Percentiles rank a stretch among this genome's conserved stretches.
These are phyloP conservation scores for Andrena marginata DNA, from an alignment of 2,888 invertebrate genomes.

Conservation along the genomic window DNA sequence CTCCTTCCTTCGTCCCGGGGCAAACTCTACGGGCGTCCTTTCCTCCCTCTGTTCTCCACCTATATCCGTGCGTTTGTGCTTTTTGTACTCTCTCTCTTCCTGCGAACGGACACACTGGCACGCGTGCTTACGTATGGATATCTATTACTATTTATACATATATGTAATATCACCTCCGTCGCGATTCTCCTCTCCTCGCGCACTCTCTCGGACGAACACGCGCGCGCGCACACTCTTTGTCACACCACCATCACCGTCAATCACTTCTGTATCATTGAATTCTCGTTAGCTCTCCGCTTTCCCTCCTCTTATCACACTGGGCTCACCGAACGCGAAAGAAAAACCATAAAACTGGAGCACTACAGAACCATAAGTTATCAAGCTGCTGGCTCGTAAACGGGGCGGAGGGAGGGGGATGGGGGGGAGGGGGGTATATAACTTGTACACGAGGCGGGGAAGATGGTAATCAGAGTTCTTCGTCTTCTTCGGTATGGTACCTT, in stretches of 20 bases:
- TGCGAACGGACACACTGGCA: constrained; percentile 70
- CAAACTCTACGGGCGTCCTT: neutral
- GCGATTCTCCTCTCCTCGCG: constrained; percentile 36
- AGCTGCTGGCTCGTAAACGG: constrained; percentile 45
- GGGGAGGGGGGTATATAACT: constrained; percentile 52
- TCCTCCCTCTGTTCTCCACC: constrained; percentile 12
- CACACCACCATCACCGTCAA: constrained; percentile 69
- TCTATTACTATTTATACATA: constrained; percentile 61
- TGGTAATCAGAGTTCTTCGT: constrained; percentile 80
- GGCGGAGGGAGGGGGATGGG: neutral
- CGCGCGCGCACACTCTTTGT: constrained; percentile 67
- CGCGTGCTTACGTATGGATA: constrained; percentile 67
- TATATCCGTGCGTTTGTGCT: constrained; percentile 22
- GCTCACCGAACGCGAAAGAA: constrained; percentile 71
- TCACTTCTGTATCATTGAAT: constrained; percentile 67
- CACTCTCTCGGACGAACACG: constrained; percentile 59
- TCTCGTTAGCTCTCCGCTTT: neutral
- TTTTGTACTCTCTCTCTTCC: constrained; percentile 60
- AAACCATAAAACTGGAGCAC: constrained; percentile 79
- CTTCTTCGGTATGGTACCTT: constrained; percentile 77
- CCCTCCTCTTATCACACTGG: constrained; percentile 79
- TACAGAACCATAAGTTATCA: constrained; percentile 76
- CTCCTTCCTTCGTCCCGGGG: neutral
- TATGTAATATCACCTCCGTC: constrained; percentile 47
- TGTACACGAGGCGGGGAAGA: constrained; percentile 65